Conservation (phyloP, 2,888 invertebrate species). For the Hypsopygia costalis region DNA sequence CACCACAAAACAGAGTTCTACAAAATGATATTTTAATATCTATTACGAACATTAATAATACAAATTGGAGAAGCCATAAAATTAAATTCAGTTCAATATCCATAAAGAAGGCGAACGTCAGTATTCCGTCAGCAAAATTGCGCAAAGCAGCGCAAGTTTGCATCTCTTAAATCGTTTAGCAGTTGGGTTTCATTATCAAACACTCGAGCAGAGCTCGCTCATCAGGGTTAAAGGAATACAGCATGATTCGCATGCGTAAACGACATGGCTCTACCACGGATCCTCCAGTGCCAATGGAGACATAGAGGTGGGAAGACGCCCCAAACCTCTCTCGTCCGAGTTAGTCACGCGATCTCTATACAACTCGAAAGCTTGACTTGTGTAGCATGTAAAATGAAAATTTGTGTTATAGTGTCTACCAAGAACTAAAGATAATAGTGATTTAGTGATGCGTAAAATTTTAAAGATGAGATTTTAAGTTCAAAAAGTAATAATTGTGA, state of each 20-base stretch:
- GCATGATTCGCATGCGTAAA: slow-evolving; percentile 68
- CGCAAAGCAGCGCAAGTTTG: slow-evolving; percentile 16
- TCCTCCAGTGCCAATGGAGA: slow-evolving; percentile 57
- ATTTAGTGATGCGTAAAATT: background rate
- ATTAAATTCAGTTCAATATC: no score
- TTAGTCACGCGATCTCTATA: slow-evolving; percentile 32
- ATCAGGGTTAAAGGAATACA: slow-evolving; percentile 53
- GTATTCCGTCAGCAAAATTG: slow-evolving; percentile 8
- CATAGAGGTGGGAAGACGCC: slow-evolving; percentile 44
- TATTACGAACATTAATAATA: no score
- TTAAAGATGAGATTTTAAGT: background rate
- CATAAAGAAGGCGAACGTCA: slow-evolving; percentile 6
- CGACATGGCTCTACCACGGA: slow-evolving; percentile 46
- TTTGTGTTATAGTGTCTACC: slow-evolving; percentile 4
- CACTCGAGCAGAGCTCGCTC: slow-evolving; percentile 47
- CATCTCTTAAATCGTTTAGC: slow-evolving; percentile 48
- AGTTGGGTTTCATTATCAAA: slow-evolving; percentile 61
- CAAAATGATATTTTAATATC: no score
- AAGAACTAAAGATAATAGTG: background rate
- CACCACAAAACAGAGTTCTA: no score
- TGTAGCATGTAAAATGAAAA: slow-evolving; percentile 4
- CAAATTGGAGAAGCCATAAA: no score
- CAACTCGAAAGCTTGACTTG: slow-evolving; percentile 17
- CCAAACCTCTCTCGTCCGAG: slow-evolving; percentile 20
- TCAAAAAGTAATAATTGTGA: background rate